Conservation (phyloP, 2,888 invertebrate genomes). For the Hoplodrina blanda region DNA sequence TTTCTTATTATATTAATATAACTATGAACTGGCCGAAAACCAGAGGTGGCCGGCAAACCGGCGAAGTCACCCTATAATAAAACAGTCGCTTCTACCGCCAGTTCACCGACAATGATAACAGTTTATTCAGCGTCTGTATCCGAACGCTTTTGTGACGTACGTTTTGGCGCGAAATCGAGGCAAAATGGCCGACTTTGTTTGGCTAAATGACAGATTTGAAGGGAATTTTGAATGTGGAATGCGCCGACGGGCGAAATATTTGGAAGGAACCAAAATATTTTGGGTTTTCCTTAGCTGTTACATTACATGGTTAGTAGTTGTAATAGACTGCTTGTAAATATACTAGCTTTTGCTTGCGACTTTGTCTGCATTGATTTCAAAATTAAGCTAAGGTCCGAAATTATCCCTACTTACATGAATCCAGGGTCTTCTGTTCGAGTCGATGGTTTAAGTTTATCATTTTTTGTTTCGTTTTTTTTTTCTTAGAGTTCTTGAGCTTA, state of each 20-base stretch:
- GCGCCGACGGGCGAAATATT: conserved; percentile 2
- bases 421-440: no score
- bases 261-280: conserved; percentile 5
- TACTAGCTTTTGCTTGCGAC: no score
- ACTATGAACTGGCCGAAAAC: no score
- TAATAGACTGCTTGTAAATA: neutral
- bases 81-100: conserved; percentile 74
- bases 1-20: no score
- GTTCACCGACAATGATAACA: conserved; percentile 80
- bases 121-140: conserved; percentile 79
- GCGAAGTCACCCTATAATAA: no score
- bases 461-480: no score
- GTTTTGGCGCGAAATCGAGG: conserved; percentile 78
- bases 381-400: no score
- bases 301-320: neutral
- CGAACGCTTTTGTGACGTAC: conserved; percentile 78
- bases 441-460: no score
- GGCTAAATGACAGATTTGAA: conserved; percentile 53
- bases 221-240: conserved; percentile 28
- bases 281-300: neutral
- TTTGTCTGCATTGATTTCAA: no score
- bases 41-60: no score
- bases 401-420: no score
- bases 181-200: conserved; percentile 73
- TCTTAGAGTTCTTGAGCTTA: no score